Evolutionary conservation across 1,140 invertebrate species (phyloP), one percentile per base, ranked within the genome.

Genomic region (Ectropis grisescens): DNA sequence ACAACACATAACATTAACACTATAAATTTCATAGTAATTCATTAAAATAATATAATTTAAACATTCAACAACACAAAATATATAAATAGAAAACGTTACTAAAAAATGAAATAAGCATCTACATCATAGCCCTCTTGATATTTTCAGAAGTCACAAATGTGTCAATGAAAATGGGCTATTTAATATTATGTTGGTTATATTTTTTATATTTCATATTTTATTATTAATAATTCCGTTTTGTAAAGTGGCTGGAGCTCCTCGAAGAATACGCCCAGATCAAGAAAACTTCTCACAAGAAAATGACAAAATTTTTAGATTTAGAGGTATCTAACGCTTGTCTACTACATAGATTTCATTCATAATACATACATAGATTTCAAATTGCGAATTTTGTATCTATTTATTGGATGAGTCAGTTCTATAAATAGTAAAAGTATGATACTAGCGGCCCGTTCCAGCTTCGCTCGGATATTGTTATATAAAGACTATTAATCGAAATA

Each of bases 121-220:
- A 23, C 12, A 29, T 10, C 50, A 30, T 39, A 39, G 44, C 52
- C 39, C 24, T 28, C 23, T 46, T 41, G 55, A 48, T 47, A 29
- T 15, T 24, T 37, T 32, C 12, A 23, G 14, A 23, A 14, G 29
- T 29, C 19, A 22, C 25, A 27, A n/a, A n/a, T n/a, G 13, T 34
- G 40, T 36, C 27, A 33, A 37, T 24, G 56, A 60, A 58, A 54
- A 62, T 62, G 57, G 37, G 41, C 28, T 36, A 31, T 42, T 45
- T 46, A 33, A 16, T 41, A 45, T 46, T 15, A n/a, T 14, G 25
- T 66, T 60, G 53, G 67, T 71, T 69, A 71, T 75, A 65, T 61
- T 69, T 62, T 57, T 61, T 56, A 34, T 57, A 37, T 55, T 61
- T 52, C 42, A 47, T 19, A 58, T 58, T 49, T 41, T 54, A 44